A percentile compares a stretch with the other conserved stretches of the same genome.
Conservation (phyloP, 1,140 invertebrate species). For the Tetramorium simillimum region DNA sequence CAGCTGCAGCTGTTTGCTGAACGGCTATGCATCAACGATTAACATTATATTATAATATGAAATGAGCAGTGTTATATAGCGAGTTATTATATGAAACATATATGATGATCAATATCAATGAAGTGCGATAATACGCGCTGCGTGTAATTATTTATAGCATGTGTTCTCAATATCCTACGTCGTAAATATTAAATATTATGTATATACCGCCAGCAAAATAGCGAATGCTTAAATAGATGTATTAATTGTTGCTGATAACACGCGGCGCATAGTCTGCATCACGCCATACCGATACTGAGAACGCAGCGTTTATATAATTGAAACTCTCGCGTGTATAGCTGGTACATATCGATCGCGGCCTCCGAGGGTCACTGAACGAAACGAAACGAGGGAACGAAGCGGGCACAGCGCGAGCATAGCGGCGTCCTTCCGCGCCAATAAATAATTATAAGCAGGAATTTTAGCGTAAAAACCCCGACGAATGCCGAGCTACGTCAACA, state of each 20-base stretch:
- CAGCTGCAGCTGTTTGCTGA: neutral
- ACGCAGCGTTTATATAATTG: constrained; percentile 55
- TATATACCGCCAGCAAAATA: neutral
- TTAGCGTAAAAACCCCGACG: neutral
- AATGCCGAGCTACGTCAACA: neutral
- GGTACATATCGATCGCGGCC: constrained; percentile 57
- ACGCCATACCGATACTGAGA: neutral
- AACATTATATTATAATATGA: constrained; percentile 5
- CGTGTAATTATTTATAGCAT: constrained; percentile 36
- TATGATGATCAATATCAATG: constrained; percentile 31
- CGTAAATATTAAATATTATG: constrained; percentile 18
- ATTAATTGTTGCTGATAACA: constrained; percentile 39
- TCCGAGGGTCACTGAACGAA: constrained; percentile 59
- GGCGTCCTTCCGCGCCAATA: constrained; percentile 27
- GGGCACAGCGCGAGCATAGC: constrained; percentile 10
- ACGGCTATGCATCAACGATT: neutral
- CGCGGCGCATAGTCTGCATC: neutral
- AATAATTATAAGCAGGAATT: constrained; percentile 22
- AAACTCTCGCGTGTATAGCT: constrained; percentile 41
- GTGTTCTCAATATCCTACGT: neutral
- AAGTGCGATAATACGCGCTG: constrained; percentile 26
- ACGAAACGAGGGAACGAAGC: constrained; percentile 39
- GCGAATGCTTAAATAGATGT: constrained; percentile 22
- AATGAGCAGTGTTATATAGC: neutral
- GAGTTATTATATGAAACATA: neutral